Percentiles rank a stretch among this genome's conserved stretches.
Conservation (phyloP, 1,140 invertebrate genomes). For the Scaptomyza hsui region DNA sequence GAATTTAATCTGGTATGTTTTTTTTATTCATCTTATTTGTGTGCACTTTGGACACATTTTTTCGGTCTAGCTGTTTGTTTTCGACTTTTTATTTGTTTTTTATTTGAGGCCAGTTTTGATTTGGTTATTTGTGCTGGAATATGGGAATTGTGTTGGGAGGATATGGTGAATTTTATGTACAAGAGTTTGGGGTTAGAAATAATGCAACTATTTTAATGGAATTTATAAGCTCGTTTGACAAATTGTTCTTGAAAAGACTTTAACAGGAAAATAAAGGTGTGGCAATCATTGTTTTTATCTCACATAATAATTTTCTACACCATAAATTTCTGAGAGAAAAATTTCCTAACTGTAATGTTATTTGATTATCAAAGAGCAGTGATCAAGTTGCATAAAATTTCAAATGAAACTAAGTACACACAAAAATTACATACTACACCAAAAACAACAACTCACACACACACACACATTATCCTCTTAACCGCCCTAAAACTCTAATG, state of each 20-base stretch:
- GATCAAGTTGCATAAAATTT: neutral
- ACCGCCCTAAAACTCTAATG: no score
- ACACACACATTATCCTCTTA: conserved; percentile 4
- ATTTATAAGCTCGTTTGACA: neutral
- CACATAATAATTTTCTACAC: no score
- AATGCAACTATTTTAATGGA: neutral
- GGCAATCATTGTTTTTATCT: neutral
- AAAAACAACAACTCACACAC: no score
- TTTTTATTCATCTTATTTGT: no score
- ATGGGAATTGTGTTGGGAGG: neutral
- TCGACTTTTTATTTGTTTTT: conserved; percentile 12
- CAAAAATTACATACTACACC: neutral
- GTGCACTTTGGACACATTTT: conserved; percentile 4
- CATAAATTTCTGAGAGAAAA: no score
- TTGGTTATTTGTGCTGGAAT: neutral
- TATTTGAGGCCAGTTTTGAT: conserved; percentile 6
- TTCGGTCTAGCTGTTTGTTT: conserved; percentile 13
- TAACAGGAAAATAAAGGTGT: neutral
- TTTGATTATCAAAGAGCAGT: neutral
- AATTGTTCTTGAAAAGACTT: neutral
- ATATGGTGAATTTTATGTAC: neutral
- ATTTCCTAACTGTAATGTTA: neutral
- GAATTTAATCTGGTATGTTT: conserved; percentile 30
- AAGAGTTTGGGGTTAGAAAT: neutral
- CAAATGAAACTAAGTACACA: neutral